Conservation (phyloP, 2,888 invertebrate species). For the Timandra comae region DNA sequence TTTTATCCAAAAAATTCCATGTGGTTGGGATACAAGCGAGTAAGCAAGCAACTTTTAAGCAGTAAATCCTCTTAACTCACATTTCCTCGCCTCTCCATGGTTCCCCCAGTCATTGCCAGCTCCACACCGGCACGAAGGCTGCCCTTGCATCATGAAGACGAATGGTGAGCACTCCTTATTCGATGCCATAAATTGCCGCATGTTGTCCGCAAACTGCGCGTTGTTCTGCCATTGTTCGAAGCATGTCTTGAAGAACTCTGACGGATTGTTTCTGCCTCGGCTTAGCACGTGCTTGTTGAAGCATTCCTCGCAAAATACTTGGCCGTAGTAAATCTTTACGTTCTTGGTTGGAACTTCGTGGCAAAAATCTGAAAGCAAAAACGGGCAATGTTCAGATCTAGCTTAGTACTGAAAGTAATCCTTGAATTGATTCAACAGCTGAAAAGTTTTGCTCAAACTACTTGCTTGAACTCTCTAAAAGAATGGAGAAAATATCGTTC, state of each 20-base stretch:
- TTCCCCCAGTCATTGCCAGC: conserved; percentile 37
- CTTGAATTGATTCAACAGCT: too few relatives aligned
- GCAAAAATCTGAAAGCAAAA: conserved; percentile 50
- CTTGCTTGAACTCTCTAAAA: too few relatives aligned
- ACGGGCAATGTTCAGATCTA: too few relatives aligned
- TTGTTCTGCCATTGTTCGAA: conserved; percentile 65
- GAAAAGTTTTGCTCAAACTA: too few relatives aligned
- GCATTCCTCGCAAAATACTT: conserved; percentile 65
- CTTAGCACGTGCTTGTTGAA: conserved; percentile 53
- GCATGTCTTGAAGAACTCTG: conserved; percentile 61
- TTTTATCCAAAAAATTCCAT: neutral
- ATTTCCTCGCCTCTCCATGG: conserved; percentile 49
- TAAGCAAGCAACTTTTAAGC: too few relatives aligned
- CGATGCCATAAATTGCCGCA: conserved; percentile 52
- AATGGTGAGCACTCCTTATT: conserved; percentile 44
- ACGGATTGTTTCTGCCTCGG: conserved; percentile 49
- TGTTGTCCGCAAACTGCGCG: conserved; percentile 43
- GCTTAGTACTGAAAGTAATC: too few relatives aligned
- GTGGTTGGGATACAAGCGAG: too few relatives aligned
- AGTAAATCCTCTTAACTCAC: too few relatives aligned
- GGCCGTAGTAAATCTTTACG: conserved; percentile 64
- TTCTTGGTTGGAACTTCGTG: conserved; percentile 46
- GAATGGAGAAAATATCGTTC: too few relatives aligned
- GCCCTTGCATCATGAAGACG: conserved; percentile 55
- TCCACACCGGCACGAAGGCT: conserved; percentile 50